These are phyloP conservation scores for Malurus cyaneus DNA, from an alignment of 2,113 vertebrate species.

Conservation along the genomic window DNA sequence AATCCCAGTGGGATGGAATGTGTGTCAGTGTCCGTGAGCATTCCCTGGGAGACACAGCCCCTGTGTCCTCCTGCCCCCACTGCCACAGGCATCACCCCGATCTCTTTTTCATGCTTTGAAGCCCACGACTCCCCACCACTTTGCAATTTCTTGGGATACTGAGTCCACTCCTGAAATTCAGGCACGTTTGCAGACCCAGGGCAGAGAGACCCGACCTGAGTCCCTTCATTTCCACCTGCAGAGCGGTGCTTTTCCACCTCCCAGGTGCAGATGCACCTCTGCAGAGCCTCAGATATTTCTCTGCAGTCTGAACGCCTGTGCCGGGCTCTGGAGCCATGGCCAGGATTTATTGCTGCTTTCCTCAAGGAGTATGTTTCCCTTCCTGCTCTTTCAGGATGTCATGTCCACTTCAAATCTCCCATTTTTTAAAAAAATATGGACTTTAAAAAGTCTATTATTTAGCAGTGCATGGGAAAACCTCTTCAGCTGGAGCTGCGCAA, in stretches of 20 bases:
- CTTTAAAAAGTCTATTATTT: not conserved
- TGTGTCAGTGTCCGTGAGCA: not conserved
- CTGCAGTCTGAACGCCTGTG: not conserved
- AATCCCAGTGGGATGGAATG: not conserved
- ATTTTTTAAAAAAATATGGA: no score
- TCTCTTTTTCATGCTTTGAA: not conserved
- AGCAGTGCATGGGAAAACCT: constrained; percentile 5
- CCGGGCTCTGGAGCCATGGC: not conserved
- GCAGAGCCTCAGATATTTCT: not conserved
- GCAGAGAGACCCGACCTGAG: not conserved
- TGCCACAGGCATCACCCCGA: not conserved
- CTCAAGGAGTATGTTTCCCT: not conserved
- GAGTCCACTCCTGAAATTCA: not conserved
- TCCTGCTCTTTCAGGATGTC: not conserved
- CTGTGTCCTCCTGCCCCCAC: not conserved
- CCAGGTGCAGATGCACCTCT: not conserved
- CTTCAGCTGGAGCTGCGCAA: not conserved
- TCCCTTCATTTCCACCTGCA: not conserved
- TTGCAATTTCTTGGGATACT: not conserved
- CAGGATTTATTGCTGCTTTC: not conserved
- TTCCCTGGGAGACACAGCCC: not conserved
- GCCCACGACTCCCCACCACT: not conserved
- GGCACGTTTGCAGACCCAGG: not conserved
- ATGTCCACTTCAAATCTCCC: not conserved
- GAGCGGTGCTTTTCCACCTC: not conserved